phyloP scores from a whole-genome alignment of 2,113 vertebrate species.

The Notiomystis cincta region DNA sequence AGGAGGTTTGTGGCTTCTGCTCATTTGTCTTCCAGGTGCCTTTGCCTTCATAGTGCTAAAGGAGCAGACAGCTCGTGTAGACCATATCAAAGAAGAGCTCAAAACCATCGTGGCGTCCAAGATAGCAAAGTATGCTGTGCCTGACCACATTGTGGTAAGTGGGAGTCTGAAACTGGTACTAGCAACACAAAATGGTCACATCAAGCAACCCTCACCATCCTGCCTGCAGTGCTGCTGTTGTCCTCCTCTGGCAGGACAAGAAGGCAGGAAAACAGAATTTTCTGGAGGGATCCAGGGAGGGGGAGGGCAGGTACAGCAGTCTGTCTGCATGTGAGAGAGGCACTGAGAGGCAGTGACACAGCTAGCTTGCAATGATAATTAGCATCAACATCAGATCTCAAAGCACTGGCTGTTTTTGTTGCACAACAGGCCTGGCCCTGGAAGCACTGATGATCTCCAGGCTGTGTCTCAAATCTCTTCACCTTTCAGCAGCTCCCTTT shows the following conservation, averaged over 20 bases:
- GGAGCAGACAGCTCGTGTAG: slow-evolving; percentile 40
- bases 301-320: neutral
- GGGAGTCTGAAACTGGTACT: neutral
- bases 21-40: slow-evolving; percentile 72
- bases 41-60: slow-evolving; percentile 90
- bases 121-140: slow-evolving; percentile 90
- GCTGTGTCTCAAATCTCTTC: neutral
- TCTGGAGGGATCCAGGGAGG: neutral
- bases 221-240: neutral
- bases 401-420: neutral
- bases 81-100: slow-evolving; percentile 76
- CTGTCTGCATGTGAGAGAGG: neutral
- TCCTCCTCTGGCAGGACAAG: neutral
- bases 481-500: neutral
- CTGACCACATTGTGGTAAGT: slow-evolving; percentile 88
- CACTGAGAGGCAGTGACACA: neutral
- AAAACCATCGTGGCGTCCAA: slow-evolving; percentile 77
- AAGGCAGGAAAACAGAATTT: neutral
- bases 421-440: neutral
- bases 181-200: neutral
- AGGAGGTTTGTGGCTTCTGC: neutral
- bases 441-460: neutral
- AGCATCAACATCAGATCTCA: neutral
- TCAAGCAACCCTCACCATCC: neutral
- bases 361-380: neutral